Evolutionary conservation across 2,888 invertebrate genomes (phyloP), one percentile per base, ranked within the genome.

Genomic region (Dione vanillae): DNA sequence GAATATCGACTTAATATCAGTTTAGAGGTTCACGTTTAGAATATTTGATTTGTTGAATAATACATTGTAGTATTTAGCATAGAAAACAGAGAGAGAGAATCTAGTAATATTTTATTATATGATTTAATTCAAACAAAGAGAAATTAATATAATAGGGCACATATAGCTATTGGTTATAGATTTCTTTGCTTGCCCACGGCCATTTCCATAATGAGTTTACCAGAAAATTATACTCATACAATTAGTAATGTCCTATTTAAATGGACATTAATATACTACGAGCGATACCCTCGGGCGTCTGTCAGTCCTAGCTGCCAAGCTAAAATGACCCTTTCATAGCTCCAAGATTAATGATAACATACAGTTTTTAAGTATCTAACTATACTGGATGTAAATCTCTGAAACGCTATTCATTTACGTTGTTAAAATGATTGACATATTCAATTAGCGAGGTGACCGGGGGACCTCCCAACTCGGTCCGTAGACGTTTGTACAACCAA

Each of bases 361-460:
- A 69, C 68, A 70, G 70, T 72, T 70, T 69, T 71, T 74, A 80
- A 76, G 81, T 87, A 70, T 84, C 89, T 78, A 59, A 52, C 70
- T 84, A 82, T 74, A 76, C 76, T 88, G 88, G 90, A 75, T 80
- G 81, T 72, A 78, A 81, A 82, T 80, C 77, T 82, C 84, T 85
- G 87, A 86, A 87, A 86, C 89, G 85, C 90, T 89, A 91, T 92
- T 93, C 90, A 92, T 94, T 94, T 94, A 92, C 93, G 94, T 95
- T 95, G 95, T 95, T 95, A 95, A 94, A 94, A 94, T 96, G 96
- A 96, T 96, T 96, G 96, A 95, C 96, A 95, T 94, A 94, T 96
- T 95, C 96, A 96, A 96, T 96, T 96, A 96, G 95, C 90, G 87
- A 91, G 92, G 94, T 94, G 94, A 94, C 94, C 93, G 94, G 85